phyloP scores from a whole-genome alignment of 2,888 invertebrate species.

The Nysson spinosus region DNA sequence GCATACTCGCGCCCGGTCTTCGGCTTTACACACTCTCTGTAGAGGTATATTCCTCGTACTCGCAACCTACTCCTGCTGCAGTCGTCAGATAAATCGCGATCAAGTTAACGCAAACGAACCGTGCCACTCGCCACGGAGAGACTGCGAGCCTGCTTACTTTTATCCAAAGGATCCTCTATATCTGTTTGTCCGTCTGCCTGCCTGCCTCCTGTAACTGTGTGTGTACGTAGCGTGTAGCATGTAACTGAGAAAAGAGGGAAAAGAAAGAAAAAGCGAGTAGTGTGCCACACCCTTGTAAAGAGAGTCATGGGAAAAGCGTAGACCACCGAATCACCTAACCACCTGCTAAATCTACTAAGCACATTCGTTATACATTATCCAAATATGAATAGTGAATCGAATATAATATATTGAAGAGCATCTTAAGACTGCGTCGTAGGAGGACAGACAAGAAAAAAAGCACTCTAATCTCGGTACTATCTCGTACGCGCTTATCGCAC shows the following conservation, averaged over 20 bases:
- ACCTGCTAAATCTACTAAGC: too few relatives aligned
- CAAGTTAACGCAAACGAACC: constrained; percentile 45
- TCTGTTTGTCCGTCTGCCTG: too few relatives aligned
- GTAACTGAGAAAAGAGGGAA: constrained; percentile 20
- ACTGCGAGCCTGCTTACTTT: constrained; percentile 13
- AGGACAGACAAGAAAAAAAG: not conserved
- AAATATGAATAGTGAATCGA: too few relatives aligned
- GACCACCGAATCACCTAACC: constrained; percentile 29
- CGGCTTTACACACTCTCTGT: too few relatives aligned
- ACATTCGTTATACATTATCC: too few relatives aligned
- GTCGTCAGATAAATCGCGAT: constrained; percentile 52
- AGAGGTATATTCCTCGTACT: constrained; percentile 36
- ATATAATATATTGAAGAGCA: too few relatives aligned
- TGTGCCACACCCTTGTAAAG: not conserved
- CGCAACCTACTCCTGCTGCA: constrained; percentile 42
- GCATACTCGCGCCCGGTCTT: constrained; percentile 30
- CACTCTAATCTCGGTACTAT: constrained; percentile 12
- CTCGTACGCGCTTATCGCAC: constrained; percentile 15
- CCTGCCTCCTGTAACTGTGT: too few relatives aligned
- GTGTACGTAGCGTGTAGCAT: constrained; percentile 3
- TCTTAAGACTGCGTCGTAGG: too few relatives aligned
- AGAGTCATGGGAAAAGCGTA: constrained; percentile 4
- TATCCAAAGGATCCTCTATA: constrained; percentile 12
- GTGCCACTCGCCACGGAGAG: constrained; percentile 2
- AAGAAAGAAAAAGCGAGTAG: not conserved